These are phyloP conservation scores for Dermatophagoides farinae DNA, from an alignment of 1,140 invertebrate species.

Conservation along the genomic window DNA sequence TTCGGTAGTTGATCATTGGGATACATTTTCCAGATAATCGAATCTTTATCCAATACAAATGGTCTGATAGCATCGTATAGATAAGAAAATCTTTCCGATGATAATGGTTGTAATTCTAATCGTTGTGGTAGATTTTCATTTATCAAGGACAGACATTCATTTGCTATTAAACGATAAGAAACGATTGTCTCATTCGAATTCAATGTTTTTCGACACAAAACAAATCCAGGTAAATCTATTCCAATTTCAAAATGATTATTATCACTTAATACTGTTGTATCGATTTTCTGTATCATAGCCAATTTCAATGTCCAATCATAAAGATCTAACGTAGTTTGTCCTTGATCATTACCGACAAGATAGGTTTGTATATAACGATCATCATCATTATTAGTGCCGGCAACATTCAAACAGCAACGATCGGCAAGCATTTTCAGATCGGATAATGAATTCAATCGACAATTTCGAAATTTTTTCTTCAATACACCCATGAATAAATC, in stretches of 20 bases:
- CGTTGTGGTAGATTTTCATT: background rate
- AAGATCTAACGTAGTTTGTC: background rate
- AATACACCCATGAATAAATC: slow-evolving; percentile 8
- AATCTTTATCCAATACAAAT: background rate
- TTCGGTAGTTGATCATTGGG: background rate
- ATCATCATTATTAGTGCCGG: background rate
- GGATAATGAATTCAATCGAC: background rate
- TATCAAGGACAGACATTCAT: background rate
- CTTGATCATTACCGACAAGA: slow-evolving; percentile 5
- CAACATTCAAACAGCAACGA: background rate
- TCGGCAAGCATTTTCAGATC: background rate
- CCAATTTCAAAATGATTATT: slow-evolving; percentile 8
- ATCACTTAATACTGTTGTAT: background rate
- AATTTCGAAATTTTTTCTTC: slow-evolving; percentile 7
- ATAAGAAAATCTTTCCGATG: background rate
- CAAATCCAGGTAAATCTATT: slow-evolving; percentile 1
- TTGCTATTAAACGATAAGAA: background rate
- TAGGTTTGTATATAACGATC: background rate
- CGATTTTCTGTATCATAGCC: background rate
- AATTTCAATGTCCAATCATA: slow-evolving; percentile 1
- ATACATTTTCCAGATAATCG: background rate
- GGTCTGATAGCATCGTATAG: background rate
- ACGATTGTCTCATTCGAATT: background rate
- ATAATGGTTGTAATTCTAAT: background rate
- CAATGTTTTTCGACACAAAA: background rate